Conservation (phyloP, 2,797 vertebrate species). For the Graptemys geographica region DNA sequence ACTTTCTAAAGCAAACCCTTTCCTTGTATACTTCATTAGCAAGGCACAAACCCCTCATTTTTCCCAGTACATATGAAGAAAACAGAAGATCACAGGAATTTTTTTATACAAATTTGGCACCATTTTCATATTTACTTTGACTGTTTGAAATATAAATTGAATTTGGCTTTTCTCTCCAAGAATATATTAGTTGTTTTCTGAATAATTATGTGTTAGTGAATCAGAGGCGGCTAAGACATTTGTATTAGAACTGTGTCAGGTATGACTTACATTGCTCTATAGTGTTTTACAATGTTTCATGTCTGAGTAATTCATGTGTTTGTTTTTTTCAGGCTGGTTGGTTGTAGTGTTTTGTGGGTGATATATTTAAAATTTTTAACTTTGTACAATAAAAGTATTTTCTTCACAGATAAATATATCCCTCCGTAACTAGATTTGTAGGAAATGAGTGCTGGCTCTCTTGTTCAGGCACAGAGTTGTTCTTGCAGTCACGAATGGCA, state of each 20-base stretch:
- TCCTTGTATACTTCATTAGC: neutral
- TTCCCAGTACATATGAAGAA: neutral
- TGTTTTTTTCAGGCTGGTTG: fast-evolving
- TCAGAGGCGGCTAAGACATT: neutral
- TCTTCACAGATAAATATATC: neutral
- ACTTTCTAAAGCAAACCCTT: neutral
- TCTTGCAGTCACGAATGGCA: neutral
- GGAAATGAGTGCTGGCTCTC: neutral
- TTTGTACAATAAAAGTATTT: neutral
- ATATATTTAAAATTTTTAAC: neutral
- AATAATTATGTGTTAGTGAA: neutral
- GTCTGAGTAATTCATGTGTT: neutral
- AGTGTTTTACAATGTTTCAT: neutral
- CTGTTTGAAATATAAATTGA: neutral
- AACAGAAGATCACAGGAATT: neutral
- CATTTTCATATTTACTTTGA: conserved; percentile 21
- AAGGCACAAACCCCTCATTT: neutral
- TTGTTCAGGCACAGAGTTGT: neutral
- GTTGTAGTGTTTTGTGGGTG: fast-evolving
- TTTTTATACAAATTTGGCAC: neutral
- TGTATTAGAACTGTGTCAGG: neutral
- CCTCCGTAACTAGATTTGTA: neutral
- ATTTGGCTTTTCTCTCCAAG: neutral
- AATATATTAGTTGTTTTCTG: neutral
- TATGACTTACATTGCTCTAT: neutral